Evolutionary conservation across 2,888 invertebrate species (phyloP).

Genomic region (Gasteruption jaculator): DNA sequence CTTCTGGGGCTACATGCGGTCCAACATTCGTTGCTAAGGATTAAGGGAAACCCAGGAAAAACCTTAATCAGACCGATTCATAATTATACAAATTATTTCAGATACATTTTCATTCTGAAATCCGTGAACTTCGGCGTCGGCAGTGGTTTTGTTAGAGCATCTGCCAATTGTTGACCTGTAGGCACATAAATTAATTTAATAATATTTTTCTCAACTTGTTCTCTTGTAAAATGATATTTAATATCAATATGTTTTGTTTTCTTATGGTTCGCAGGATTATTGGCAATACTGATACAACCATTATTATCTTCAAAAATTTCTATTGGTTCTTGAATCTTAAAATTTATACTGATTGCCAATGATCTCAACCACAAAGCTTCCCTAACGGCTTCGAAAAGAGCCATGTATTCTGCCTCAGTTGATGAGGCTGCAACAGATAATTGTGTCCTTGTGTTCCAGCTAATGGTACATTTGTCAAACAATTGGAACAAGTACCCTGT

Average conservation of each 20-base stretch:
- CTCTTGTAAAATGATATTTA: constrained; percentile 28
- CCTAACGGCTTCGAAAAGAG: constrained; percentile 30
- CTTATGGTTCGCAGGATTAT: constrained; percentile 29
- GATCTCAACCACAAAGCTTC: constrained; percentile 38
- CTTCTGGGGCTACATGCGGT: too few relatives aligned
- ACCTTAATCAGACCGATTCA: constrained; percentile 12
- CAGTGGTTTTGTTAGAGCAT: constrained; percentile 49
- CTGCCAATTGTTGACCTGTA: constrained; percentile 54
- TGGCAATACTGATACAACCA: constrained; percentile 37
- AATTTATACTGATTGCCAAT: constrained; percentile 27
- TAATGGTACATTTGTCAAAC: constrained; percentile 22
- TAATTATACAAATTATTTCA: too few relatives aligned
- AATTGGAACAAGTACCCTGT: constrained; percentile 22
- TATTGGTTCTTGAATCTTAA: constrained; percentile 24
- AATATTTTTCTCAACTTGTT: constrained; percentile 35
- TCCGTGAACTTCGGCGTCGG: constrained; percentile 16
- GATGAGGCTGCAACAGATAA: constrained; percentile 24
- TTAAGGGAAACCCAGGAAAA: constrained; percentile 15
- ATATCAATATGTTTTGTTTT: constrained; percentile 39
- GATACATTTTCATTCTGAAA: constrained; percentile 11
- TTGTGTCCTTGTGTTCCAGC: constrained; percentile 26
- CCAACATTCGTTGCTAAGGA: constrained; percentile 14
- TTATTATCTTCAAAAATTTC: constrained; percentile 37
- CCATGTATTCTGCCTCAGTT: constrained; percentile 23
- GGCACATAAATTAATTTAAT: constrained; percentile 57